A percentile compares a stretch with the other conserved stretches of the same genome.
These are phyloP conservation scores for Psilopogon haemacephalus DNA, from an alignment of 2,113 vertebrate genomes.

Conservation along the genomic window DNA sequence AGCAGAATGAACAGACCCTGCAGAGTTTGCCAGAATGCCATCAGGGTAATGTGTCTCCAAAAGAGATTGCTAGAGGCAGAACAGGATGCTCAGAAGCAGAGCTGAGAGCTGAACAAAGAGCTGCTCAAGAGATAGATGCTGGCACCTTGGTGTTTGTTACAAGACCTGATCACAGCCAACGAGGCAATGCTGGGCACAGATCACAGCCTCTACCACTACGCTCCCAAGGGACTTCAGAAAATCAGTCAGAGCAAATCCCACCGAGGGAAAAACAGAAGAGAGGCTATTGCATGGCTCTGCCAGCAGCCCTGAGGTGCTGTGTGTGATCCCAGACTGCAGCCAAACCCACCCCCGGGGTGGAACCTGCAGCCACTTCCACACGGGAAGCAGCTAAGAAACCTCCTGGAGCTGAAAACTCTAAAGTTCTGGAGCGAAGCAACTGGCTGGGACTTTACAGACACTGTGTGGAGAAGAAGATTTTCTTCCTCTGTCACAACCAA, in stretches of 20 bases:
- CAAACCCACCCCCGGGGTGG: background rate
- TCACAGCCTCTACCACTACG: background rate
- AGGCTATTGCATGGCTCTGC: background rate
- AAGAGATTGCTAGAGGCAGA: background rate
- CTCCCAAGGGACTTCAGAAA: background rate
- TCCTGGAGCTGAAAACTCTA: background rate
- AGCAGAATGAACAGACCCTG: background rate
- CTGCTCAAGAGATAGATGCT: background rate
- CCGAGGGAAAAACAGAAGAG: background rate
- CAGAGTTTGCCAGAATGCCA: background rate
- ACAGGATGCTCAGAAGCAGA: background rate
- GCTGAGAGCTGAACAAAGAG: background rate
- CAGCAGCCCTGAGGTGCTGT: background rate
- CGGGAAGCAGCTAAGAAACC: background rate
- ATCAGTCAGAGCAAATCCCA: background rate
- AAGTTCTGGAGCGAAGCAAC: background rate
- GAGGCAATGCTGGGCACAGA: background rate
- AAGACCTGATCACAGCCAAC: background rate
- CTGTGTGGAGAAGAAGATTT: slow-evolving; percentile 47
- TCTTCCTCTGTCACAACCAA: slow-evolving; percentile 36
- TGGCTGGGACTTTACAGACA: background rate
- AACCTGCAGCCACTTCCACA: background rate
- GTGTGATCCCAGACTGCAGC: background rate
- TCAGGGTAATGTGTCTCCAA: background rate
- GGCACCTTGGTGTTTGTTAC: background rate